A percentile compares a stretch with the other conserved stretches of the same genome.
These are phyloP conservation scores for Gallinago media DNA, from an alignment of 2,113 vertebrate genomes.

Conservation along the genomic window DNA sequence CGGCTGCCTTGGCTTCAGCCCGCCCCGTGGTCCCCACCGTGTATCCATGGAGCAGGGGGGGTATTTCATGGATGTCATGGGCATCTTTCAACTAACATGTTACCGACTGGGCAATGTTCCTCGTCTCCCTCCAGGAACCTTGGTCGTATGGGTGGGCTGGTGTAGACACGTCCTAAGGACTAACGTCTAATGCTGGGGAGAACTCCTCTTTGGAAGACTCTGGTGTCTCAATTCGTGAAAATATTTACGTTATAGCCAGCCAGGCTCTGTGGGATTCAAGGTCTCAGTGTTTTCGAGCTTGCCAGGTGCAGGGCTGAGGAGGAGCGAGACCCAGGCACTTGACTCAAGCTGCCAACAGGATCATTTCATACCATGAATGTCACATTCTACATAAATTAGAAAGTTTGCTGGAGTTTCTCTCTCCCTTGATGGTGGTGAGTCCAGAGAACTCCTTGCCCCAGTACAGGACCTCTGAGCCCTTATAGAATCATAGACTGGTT, in stretches of 20 bases:
- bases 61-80: fast-evolving
- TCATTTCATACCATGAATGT: not conserved
- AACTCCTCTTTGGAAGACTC: not conserved
- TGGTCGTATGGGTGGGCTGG: fast-evolving
- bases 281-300: not conserved
- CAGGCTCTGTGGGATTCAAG: not conserved
- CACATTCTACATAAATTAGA: not conserved
- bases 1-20: not conserved
- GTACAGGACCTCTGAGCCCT: not conserved
- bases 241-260: not conserved
- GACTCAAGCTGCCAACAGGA: not conserved
- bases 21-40: fast-evolving
- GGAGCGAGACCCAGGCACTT: not conserved
- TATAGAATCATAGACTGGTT: no score
- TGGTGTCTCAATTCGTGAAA: not conserved
- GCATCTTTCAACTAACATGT: fast-evolving
- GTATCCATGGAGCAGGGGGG: not conserved
- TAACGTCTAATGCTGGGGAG: not conserved
- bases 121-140: fast-evolving
- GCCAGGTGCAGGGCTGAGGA: not conserved
- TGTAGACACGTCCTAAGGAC: not conserved
- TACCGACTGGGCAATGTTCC: not conserved
- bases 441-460: not conserved
- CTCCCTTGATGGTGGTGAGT: not conserved
- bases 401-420: not conserved